These are phyloP conservation scores for Plectrocnemia conspersa DNA, from an alignment of 1,140 invertebrate species.

Conservation along the genomic window DNA sequence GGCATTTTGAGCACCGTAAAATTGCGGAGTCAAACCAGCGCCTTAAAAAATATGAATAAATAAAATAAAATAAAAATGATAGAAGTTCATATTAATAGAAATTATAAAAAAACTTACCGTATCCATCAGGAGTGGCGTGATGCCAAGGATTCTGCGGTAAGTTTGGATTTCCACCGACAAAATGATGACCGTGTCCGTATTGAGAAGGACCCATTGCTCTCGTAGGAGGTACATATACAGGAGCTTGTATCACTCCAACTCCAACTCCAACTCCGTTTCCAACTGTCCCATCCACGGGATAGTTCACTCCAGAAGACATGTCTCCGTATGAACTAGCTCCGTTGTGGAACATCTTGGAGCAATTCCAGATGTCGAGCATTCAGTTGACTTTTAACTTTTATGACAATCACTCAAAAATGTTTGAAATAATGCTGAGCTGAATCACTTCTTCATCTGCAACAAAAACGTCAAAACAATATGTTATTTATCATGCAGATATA, in stretches of 20 bases:
- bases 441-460: too few relatives aligned
- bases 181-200: conserved; percentile 27
- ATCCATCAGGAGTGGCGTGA: conserved; percentile 32
- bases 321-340: conserved; percentile 35
- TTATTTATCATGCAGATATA: too few relatives aligned
- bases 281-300: conserved; percentile 40
- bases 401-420: too few relatives aligned
- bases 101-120: conserved; percentile 31
- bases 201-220: conserved; percentile 41
- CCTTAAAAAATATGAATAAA: conserved; percentile 18
- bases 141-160: conserved; percentile 37
- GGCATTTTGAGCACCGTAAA: conserved; percentile 62
- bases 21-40: conserved; percentile 52
- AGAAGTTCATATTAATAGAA: too few relatives aligned
- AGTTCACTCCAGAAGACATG: conserved; percentile 38
- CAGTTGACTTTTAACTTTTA: too few relatives aligned
- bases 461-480: too few relatives aligned
- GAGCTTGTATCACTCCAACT: conserved; percentile 38
- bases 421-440: too few relatives aligned
- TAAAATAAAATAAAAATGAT: too few relatives aligned
- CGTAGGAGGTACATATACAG: conserved; percentile 44
- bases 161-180: conserved; percentile 25
- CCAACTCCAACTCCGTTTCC: conserved; percentile 39
- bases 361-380: conserved; percentile 19
- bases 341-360: conserved; percentile 31